Base-by-base conservation (phyloP, 2,113 vertebrate species). In the Callopanchax toddi region DNA sequence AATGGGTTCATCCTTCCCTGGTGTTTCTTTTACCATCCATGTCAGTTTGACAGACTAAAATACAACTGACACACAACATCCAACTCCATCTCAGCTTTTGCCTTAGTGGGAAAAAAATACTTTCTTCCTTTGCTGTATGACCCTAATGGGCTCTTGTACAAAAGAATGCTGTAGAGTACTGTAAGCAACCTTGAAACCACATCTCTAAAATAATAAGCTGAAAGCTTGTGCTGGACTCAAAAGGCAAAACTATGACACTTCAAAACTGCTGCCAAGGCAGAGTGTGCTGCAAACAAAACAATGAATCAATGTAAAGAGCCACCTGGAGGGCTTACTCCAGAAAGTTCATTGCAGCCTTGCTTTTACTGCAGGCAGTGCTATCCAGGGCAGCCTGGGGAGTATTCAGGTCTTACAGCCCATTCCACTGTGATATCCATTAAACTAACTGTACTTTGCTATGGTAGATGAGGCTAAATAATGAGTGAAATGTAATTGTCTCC, bases 301-400 rank as follows among this genome's bases (percentile, higher is more conserved):
- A 90, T 89, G 87, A 91, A 91, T 91, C 85, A 91, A 71, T 39
- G 63, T 61, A 57, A 76, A 65, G 58, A 85, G 85, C 87, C 87
- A 89, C 90, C 88, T 89, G 89, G 80, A 87, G 67, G 69, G 84
- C 70, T 72, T 62, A 60, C 67, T 79, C 60, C 60, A 52, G 67
- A 76, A 81, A 78, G 86, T 82, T 82, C 77, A 86, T 73, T 49
- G 78, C 66, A 56, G 51, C 44, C 71, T 62, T 50, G 61, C 51
- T 72, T 75, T 51, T 64, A 40, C 56, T 53, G 52, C 49, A 66
- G 57, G 83, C 74, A 63, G 55, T 78, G 77, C 81, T 82, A 90
- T 87, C 60, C 82, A 82, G 78, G 86, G 63, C 78, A 81, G 72
- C 56, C 50, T 4, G 40, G 70, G 29, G 62, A 76, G 17, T 8